Percentiles rank a stretch among this genome's conserved stretches.
Conservation (phyloP, 2,113 vertebrate genomes). For the Mirounga angustirostris region DNA sequence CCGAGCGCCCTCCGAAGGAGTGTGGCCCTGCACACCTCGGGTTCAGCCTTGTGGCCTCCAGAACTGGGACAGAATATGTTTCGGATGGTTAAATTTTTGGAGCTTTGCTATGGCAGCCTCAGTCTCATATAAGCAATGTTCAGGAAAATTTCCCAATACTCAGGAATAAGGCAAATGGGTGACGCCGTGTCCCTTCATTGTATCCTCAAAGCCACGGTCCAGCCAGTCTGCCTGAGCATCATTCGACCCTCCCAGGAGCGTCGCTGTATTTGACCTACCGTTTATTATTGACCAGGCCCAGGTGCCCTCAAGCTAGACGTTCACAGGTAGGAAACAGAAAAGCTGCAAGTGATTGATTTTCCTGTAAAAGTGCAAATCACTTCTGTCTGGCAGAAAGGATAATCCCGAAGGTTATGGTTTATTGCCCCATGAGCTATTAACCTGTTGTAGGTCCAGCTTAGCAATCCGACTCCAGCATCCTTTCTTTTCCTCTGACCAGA, state of each 20-base stretch:
- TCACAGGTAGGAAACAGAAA: too few species aligned
- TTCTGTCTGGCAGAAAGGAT: neutral
- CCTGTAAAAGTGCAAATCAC: neutral
- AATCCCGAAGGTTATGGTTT: neutral
- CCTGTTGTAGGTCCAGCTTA: too few species aligned
- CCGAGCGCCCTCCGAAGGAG: accelerated
- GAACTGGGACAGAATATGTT: neutral
- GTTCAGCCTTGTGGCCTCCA: too few species aligned
- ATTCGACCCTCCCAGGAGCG: accelerated
- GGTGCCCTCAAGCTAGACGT: accelerated
- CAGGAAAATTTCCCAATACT: neutral
- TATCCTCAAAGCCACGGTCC: neutral
- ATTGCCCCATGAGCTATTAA: too few species aligned
- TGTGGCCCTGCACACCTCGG: accelerated
- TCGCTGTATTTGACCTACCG: neutral
- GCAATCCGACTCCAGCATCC: accelerated
- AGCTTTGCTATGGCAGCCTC: too few species aligned
- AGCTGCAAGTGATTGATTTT: neutral
- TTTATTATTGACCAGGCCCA: neutral
- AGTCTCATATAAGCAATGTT: neutral
- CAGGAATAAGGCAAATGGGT: neutral
- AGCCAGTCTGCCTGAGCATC: neutral
- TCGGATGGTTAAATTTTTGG: neutral
- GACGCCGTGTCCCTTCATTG: accelerated
- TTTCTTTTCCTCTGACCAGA: neutral